Evolutionary conservation across 2,113 vertebrate genomes (phyloP).

Genomic region (Dascyllus trimaculatus): DNA sequence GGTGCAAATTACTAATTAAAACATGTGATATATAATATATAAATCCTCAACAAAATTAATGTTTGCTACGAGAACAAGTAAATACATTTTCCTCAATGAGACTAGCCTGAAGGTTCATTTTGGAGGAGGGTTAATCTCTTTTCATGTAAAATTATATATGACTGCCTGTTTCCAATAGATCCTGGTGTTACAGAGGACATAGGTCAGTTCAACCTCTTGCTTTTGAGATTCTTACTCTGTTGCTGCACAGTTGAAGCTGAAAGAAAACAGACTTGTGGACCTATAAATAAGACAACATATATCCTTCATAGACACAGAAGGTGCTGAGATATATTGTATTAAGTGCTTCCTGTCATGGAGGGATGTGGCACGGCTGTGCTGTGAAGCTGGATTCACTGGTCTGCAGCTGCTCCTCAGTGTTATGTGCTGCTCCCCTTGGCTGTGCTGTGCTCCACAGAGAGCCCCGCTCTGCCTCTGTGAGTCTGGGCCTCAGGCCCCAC

Average conservation of each 20-base stretch:
- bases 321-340: slow-evolving; percentile 71
- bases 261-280: slow-evolving; percentile 55
- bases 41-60: slow-evolving; percentile 57
- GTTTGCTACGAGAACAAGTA: slow-evolving; percentile 40
- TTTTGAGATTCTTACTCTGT: slow-evolving; percentile 28
- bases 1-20: slow-evolving; percentile 63
- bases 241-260: slow-evolving; percentile 38
- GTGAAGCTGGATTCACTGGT: slow-evolving; percentile 55
- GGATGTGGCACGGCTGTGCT: slow-evolving; percentile 61
- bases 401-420: slow-evolving; percentile 68
- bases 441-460: slow-evolving; percentile 66
- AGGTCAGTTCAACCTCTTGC: slow-evolving; percentile 4
- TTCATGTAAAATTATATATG: slow-evolving; percentile 23
- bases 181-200: slow-evolving; percentile 9
- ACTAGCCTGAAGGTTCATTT: slow-evolving; percentile 17
- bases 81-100: slow-evolving; percentile 32
- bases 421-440: slow-evolving; percentile 46
- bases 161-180: slow-evolving; percentile 24
- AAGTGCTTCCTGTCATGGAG: slow-evolving; percentile 72
- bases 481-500: slow-evolving; percentile 76
- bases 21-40: slow-evolving; percentile 46
- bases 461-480: slow-evolving; percentile 64
- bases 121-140: slow-evolving; percentile 4
- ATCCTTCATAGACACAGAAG: slow-evolving; percentile 62
- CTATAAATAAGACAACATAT: slow-evolving; percentile 63